These are phyloP conservation scores for Prionace glauca DNA, from an alignment of 2,797 vertebrate genomes.

Conservation along the genomic window DNA sequence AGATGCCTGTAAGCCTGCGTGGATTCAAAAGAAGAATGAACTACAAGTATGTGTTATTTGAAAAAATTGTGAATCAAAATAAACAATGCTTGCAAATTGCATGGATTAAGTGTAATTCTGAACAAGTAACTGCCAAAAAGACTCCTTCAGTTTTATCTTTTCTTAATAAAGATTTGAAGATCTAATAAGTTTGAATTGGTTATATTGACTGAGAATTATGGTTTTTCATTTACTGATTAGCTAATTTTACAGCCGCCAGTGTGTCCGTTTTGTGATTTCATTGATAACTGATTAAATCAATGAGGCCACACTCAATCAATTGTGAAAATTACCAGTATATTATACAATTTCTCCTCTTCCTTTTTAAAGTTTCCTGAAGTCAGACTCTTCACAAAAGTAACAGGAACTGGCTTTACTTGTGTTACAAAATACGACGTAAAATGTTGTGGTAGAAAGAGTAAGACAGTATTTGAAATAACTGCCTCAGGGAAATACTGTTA, in stretches of 20 bases:
- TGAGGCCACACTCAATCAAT: not conserved
- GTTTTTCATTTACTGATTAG: not conserved
- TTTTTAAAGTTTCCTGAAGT: constrained; percentile 17
- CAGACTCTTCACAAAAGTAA: constrained; percentile 1
- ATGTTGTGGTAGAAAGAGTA: not conserved
- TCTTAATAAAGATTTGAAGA: not conserved
- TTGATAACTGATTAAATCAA: not conserved
- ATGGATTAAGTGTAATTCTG: not conserved
- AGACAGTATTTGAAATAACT: constrained; percentile 12
- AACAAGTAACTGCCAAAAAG: not conserved
- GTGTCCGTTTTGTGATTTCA: not conserved
- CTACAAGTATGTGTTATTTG: too few species aligned
- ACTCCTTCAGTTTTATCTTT: not conserved
- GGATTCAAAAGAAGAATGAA: too few species aligned
- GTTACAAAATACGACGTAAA: not conserved
- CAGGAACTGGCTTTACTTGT: constrained; percentile 16
- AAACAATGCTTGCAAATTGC: not conserved
- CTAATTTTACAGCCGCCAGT: not conserved
- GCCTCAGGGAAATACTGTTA: not conserved
- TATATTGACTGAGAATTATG: not conserved
- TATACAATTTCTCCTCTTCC: constrained; percentile 24
- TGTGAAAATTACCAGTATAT: constrained; percentile 20
- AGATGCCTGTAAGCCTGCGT: too few species aligned
- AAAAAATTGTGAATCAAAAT: not conserved
- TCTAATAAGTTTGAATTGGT: not conserved